Base-by-base conservation (phyloP, 2,888 invertebrate species). In the Erebia palarica region DNA sequence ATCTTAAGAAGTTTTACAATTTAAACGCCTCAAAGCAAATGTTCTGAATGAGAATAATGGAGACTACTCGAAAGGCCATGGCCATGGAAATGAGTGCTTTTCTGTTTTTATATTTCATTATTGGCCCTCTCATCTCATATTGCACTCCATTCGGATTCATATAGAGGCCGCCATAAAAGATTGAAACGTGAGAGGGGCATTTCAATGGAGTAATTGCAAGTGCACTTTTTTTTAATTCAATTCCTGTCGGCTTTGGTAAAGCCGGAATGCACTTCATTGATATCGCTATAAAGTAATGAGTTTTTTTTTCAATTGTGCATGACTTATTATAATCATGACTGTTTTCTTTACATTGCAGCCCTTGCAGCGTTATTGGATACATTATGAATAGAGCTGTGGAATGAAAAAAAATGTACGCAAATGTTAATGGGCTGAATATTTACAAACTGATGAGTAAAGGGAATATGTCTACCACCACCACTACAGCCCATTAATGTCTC, bases 21-120 rank as follows among this genome's bases (percentile, higher is more conserved):
- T 89, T 89, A 89, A 91, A 87, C 85, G 87, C 83, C 81, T 88
- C 87, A 88, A 88, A 88, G 87, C 86, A 85, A 86, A 87, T 82
- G 81, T 82, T 81, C 84, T 90, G 89, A 89, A 89, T 89, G 81
- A 79, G 84, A 90, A 92, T 91, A 91, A 92, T 92, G 87, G 86
- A 89, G 90, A 82, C 84, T 82, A 82, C 91, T 92, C 84, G 81
- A 88, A 85, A 80, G 78, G 81, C 85, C 83, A 85, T 84, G 82
- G 81, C 84, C 82, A 84, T 84, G 84, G 86, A 86, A 89, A 87
- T 85, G 85, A 88, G 88, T 87, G 85, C 91, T 90, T 88, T 89
- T 87, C 87, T 91, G 90, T 91, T 92, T 91, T 92, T 91, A 91
- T 91, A 90, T 92, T 92, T 90, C 89, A 92, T 92, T 92, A 91